Evolutionary conservation across 2,888 invertebrate genomes (phyloP).

Genomic region (Erpobdella octoculata): DNA sequence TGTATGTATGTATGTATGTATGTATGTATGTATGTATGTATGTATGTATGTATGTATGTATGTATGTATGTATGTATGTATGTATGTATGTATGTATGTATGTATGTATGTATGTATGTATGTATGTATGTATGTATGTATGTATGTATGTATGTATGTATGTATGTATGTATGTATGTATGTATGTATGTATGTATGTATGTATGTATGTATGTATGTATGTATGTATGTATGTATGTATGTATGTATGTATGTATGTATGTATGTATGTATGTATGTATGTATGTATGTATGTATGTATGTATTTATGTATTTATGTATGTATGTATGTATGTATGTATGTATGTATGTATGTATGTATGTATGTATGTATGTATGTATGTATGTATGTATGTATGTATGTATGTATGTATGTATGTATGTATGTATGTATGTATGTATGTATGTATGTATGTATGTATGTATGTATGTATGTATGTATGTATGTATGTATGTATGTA

Average conservation of each 20-base stretch:
- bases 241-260: background rate
- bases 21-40: constrained; percentile 3
- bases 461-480: too few relatives aligned
- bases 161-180: background rate
- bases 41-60: constrained; percentile 2
- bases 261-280: constrained; percentile 6
- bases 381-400: too few relatives aligned
- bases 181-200: background rate
- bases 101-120: background rate
- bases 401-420: too few relatives aligned
- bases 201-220: background rate
- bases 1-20: background rate
- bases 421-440: too few relatives aligned
- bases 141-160: background rate
- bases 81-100: background rate
- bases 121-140: background rate
- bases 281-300: too few relatives aligned
- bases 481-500: too few relatives aligned
- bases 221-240: background rate
- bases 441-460: too few relatives aligned
- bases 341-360: too few relatives aligned
- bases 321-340: too few relatives aligned
- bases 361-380: too few relatives aligned
- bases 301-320: too few relatives aligned
- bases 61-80: background rate